These are phyloP conservation scores for Rhopilema esculentum DNA, from an alignment of 30 jellyfish, hydroid and myxozoan genomes.

Conservation along the genomic window DNA sequence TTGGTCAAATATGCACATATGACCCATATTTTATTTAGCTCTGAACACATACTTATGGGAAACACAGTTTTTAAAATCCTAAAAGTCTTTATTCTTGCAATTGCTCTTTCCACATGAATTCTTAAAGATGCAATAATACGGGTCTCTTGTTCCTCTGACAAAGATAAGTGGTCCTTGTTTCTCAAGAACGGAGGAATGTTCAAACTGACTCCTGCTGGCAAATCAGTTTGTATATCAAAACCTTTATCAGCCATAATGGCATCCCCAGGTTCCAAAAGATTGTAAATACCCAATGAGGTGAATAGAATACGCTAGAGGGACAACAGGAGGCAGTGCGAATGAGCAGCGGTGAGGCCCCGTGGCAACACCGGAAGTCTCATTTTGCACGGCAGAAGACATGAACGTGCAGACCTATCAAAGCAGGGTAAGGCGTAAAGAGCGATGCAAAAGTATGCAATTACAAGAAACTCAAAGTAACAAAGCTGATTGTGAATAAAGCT, in stretches of 20 bases:
- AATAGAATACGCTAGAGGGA: not conserved
- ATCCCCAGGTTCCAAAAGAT: constrained; percentile 57
- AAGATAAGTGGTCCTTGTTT: constrained; percentile 38
- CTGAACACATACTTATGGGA: constrained; percentile 61
- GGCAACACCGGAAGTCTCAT: not conserved
- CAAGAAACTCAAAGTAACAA: not conserved
- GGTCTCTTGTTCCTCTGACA: constrained; percentile 59
- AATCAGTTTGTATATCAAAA: constrained; percentile 31
- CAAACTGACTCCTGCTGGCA: constrained; percentile 50
- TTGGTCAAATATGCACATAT: constrained; percentile 53
- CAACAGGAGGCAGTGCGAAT: not conserved
- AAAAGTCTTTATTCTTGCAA: constrained; percentile 58
- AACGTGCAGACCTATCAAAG: not conserved
- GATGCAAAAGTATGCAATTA: not conserved
- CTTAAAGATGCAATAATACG: constrained; percentile 70
- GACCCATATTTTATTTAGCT: constrained; percentile 43
- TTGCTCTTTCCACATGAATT: constrained; percentile 72
- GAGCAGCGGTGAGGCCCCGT: not conserved
- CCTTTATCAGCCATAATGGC: constrained; percentile 83
- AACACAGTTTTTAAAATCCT: constrained; percentile 17
- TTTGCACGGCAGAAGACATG: not conserved
- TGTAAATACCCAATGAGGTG: constrained; percentile 12
- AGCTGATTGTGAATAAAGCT: not conserved
- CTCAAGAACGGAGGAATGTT: constrained; percentile 76
- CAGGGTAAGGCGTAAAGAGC: not conserved